These are phyloP conservation scores for Holothuria leucospilota DNA, from an alignment of 53 echinoderm and acorn worm genomes.

Conservation along the genomic window DNA sequence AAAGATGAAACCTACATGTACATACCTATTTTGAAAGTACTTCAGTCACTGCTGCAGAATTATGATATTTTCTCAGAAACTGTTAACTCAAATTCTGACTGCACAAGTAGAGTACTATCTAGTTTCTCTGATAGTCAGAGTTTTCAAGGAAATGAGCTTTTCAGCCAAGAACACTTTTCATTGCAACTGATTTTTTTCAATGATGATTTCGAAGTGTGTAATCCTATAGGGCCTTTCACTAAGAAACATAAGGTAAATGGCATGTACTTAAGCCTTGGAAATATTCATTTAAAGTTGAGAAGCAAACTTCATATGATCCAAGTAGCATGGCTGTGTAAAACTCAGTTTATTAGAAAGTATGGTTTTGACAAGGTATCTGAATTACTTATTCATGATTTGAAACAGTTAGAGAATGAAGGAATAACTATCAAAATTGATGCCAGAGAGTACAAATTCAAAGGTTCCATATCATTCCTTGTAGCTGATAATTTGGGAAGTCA, in stretches of 20 bases:
- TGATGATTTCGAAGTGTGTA: slow-evolving; percentile 15
- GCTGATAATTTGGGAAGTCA: slow-evolving; percentile 3
- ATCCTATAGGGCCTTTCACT: neutral
- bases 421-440: neutral
- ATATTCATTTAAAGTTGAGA: neutral
- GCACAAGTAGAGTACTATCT: neutral
- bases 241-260: slow-evolving; percentile 8
- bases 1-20: slow-evolving; percentile 24
- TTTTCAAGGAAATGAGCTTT: neutral
- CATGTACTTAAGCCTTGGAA: neutral
- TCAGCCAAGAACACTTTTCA: neutral
- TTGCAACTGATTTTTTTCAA: neutral
- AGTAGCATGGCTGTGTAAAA: slow-evolving; percentile 23
- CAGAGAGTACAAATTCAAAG: neutral
- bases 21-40: neutral
- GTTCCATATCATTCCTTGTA: neutral
- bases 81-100: neutral
- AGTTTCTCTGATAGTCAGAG: slow-evolving; percentile 9
- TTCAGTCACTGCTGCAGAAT: slow-evolving; percentile 19
- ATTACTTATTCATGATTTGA: slow-evolving; percentile 7
- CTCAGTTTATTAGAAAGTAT: neutral
- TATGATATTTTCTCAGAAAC: slow-evolving; percentile 14
- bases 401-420: neutral
- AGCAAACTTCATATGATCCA: slow-evolving; percentile 10
- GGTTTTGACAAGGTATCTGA: neutral